Percentiles rank a stretch among this genome's conserved stretches.
These are phyloP conservation scores for Mionectes olivaceus DNA, from an alignment of 2,797 vertebrate genomes.

Conservation along the genomic window DNA sequence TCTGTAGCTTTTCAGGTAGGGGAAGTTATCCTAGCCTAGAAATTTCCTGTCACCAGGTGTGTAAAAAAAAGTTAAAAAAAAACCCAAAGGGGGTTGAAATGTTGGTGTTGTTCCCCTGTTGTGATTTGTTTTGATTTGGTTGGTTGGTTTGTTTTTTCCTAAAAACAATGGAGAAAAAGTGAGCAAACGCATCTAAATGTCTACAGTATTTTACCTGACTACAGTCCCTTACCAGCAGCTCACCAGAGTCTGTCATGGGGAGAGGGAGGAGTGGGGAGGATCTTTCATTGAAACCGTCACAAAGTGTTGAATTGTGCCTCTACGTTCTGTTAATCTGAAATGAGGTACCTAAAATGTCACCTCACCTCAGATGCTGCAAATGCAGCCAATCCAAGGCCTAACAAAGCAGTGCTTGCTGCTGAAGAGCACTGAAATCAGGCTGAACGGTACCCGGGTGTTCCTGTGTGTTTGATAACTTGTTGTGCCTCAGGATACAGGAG, in stretches of 20 bases:
- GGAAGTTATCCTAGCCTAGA: neutral
- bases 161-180: neutral
- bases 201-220: neutral
- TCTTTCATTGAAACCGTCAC: neutral
- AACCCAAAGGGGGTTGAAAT: accelerated
- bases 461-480: neutral
- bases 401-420: neutral
- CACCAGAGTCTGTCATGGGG: neutral
- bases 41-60: neutral
- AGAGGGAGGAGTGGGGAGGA: neutral
- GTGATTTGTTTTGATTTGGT: neutral
- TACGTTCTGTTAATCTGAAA: neutral
- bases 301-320: neutral
- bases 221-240: neutral
- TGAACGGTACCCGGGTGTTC: neutral
- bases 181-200: neutral
- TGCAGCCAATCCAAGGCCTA: neutral
- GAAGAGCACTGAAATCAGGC: neutral
- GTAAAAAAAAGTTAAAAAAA: neutral
- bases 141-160: neutral
- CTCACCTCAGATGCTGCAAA: neutral
- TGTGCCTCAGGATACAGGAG: neutral
- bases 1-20: neutral
- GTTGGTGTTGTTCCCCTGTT: neutral
- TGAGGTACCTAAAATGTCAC: neutral